Evolutionary conservation across 2,797 vertebrate genomes (phyloP), one percentile per base, ranked within the genome.

Genomic region (Microctenopoma lineatum): DNA sequence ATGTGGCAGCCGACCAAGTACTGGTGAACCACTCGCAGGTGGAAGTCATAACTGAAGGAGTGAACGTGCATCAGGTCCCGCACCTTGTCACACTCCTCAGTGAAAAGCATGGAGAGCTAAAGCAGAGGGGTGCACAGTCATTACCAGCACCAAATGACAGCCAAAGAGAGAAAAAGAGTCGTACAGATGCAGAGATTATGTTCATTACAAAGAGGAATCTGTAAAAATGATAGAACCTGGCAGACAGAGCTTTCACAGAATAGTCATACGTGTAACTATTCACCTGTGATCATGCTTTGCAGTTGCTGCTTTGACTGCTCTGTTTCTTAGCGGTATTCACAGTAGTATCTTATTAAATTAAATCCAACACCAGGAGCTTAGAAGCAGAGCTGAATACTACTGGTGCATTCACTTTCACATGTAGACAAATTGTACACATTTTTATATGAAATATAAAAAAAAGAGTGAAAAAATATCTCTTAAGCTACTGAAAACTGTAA

Each of bases 21-120:
- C 85, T 99, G 98, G 89, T 98, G 97, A 66, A 97, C 96, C 16
- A 99, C 95, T 27, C 98, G 96, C 84, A 99, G 90, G 86, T 99
- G 98, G 92, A 99, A 99, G 90, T 99, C 98, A 0, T 99, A 99
- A 93, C 98, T 99, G 94, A 99, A 99, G 0, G 98, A 99, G 87
- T 99, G 98, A 18, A 99, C 96, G 0, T 99, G 98, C 97, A 99
- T 99, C 89, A 98, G 94, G 87, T 98, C 97, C 36, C 97, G 94
- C 66, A 99, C 98, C 84, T 97, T 98, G 90, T 99, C 98, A 0
- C 98, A 99, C 86, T 99, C 98, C 90, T 99, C 97, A 0, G 97
- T 99, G 93, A 99, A 99, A 63, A 99, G 96, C 98, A 99, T 98
- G 62, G 97, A 98, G 26, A 99, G 95, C 98, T 99, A 59, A 42